Evolutionary conservation across 37 sponge, comb jelly and placozoan species (phyloP), one percentile per base, ranked within the genome.

Genomic region (Oscarella lobularis): DNA sequence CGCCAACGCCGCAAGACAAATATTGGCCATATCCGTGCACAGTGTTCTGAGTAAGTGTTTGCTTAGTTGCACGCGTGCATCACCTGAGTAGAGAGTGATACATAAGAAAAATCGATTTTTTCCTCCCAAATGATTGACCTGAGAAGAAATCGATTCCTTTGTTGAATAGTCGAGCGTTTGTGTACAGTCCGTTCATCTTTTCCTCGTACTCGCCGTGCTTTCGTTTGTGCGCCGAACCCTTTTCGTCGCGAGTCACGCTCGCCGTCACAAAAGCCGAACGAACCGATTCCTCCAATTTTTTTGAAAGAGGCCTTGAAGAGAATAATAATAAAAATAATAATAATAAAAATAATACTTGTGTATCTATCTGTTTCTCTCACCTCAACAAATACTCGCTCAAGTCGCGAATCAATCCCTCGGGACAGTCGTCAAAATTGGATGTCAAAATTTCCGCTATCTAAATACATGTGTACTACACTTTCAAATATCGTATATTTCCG

Each of bases 91-190:
- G n/a, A n/a, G n/a, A n/a, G n/a, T n/a, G n/a, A n/a, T n/a, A n/a
- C n/a, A n/a, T n/a, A n/a, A n/a, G n/a, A n/a, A n/a, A n/a, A n/a
- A n/a, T n/a, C n/a, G n/a, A 20, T 48, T 48, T 9, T 27, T 9
- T 20, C 60, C 9, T 20, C 20, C 20, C 60, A 27, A 20, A 27
- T 48, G 60, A 9, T 48, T 9, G 60, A 88, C 92, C 92, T 81
- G 86, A 76, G 79, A 88, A 91, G 2, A 78, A 66, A 20, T 41
- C 39, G 36, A 88, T 83, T 2, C 82, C 85, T 34, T 85, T 88
- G 40, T 60, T 77, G 76, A 85, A 92, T 30, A 92, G 86, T 20
- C 37, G 81, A 2, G 81, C 48, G 6, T 34, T 72, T 32, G 73
- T 81, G 79, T 81, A 92, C 39, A 88, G 66, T 9, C 73, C 83